Evolutionary conservation across 2,797 vertebrate species (phyloP).

Genomic region (Paguma larvata): DNA sequence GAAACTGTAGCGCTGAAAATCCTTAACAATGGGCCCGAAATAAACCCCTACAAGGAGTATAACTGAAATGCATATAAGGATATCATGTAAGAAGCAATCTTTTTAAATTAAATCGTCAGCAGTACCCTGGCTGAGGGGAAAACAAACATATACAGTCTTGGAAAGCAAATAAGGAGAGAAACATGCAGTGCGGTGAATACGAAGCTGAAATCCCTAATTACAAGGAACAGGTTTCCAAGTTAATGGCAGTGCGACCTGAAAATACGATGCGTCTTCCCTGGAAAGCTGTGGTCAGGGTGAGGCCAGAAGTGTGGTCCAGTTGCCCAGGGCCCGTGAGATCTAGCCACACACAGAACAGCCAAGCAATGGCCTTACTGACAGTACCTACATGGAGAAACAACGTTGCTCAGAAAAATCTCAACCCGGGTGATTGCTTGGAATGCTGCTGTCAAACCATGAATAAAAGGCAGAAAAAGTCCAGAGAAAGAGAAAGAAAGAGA

Average conservation of each 20-base stretch:
- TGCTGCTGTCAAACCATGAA: not conserved
- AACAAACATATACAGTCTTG: not conserved
- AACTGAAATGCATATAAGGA: not conserved
- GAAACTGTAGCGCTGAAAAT: not conserved
- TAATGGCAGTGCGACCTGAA: not conserved
- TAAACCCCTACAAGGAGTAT: not conserved
- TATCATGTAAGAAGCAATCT: not conserved
- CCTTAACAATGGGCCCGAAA: conserved; percentile 53
- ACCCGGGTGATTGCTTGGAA: not conserved
- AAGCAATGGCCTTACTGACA: not conserved
- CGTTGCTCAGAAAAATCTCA: not conserved
- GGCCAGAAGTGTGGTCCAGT: too few relatives aligned
- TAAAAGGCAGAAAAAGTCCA: not conserved
- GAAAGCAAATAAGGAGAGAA: conserved; percentile 41
- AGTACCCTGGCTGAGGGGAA: not conserved
- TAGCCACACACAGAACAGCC: not conserved
- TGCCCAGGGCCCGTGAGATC: not conserved
- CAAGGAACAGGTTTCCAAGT: not conserved
- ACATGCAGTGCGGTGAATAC: not conserved
- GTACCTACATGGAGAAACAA: not conserved
- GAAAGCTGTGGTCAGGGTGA: accelerated
- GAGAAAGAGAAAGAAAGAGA: not conserved
- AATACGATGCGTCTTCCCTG: not conserved
- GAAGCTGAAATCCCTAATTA: conserved; percentile 3
- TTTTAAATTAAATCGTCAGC: conserved; percentile 45